These are phyloP conservation scores for Urosaurus nigricauda DNA, from an alignment of 2,797 vertebrate species.

Conservation along the genomic window DNA sequence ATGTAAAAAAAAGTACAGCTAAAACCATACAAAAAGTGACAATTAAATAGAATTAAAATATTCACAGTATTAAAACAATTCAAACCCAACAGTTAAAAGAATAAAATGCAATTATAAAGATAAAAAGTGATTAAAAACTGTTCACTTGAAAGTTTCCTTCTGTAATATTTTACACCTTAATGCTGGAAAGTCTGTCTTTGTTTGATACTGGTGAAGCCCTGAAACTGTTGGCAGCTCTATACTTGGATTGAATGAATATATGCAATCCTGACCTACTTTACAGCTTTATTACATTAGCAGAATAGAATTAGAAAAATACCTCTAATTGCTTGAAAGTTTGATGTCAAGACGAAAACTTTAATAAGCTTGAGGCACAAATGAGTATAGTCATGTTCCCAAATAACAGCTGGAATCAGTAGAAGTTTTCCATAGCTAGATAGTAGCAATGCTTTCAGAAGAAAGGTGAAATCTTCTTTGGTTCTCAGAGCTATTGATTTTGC, in stretches of 20 bases:
- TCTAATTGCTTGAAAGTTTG: slow-evolving; percentile 93
- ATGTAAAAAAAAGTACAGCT: no score
- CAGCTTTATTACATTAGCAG: slow-evolving; percentile 9
- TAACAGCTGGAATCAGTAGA: slow-evolving; percentile 93
- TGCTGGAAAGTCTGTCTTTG: background rate
- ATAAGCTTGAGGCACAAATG: slow-evolving; percentile 92
- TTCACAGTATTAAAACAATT: no score
- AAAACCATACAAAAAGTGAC: no score
- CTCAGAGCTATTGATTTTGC: slow-evolving; percentile 70
- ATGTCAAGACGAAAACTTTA: slow-evolving; percentile 93
- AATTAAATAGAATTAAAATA: no score
- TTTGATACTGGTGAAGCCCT: background rate
- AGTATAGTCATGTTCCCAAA: slow-evolving; percentile 97
- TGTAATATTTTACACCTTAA: background rate
- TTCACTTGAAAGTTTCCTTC: background rate
- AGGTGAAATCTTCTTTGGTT: slow-evolving; percentile 71
- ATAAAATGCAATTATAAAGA: no score
- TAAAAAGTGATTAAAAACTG: no score
- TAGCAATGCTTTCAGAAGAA: slow-evolving; percentile 90
- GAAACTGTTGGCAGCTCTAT: background rate
- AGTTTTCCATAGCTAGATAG: slow-evolving; percentile 96
- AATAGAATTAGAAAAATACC: slow-evolving; percentile 74
- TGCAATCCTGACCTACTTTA: background rate
- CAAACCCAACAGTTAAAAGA: no score
- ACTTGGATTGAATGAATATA: background rate